Percentiles rank a stretch among this genome's conserved stretches.
These are phyloP conservation scores for Elaphurus davidianus DNA, from an alignment of 2,113 vertebrate genomes.

Conservation along the genomic window DNA sequence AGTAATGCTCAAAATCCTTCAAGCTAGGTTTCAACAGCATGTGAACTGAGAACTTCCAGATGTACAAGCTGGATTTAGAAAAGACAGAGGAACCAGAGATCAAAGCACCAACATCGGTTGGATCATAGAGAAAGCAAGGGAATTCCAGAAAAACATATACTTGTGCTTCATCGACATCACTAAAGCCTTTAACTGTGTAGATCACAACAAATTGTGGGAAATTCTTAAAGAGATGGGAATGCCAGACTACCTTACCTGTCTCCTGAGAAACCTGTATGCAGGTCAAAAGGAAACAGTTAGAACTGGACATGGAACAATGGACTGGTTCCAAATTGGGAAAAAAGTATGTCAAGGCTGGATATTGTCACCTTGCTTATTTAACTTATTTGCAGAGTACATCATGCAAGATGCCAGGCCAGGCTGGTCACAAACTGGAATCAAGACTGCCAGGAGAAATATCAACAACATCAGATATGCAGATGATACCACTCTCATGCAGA, in stretches of 20 bases:
- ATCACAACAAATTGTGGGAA: neutral
- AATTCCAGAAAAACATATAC: neutral
- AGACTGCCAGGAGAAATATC: neutral
- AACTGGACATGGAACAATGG: neutral
- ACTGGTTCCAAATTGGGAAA: neutral
- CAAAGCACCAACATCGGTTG: neutral
- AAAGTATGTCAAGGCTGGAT: neutral
- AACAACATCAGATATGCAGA: neutral
- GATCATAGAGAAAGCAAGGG: neutral
- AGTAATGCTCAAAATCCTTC: neutral
- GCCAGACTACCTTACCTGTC: neutral
- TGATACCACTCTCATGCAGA: neutral
- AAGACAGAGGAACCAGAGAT: neutral
- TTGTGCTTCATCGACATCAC: neutral
- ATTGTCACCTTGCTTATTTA: neutral
- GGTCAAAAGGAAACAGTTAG: neutral
- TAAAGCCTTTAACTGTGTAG: neutral
- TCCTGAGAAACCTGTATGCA: neutral
- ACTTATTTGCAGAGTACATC: neutral
- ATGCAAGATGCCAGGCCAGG: neutral
- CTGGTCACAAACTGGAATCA: neutral
- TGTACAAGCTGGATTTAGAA: neutral
- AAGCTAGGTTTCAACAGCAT: neutral
- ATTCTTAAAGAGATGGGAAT: neutral
- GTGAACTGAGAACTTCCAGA: neutral